Percentiles rank a stretch among this genome's conserved stretches.
Conservation (phyloP, 2,797 vertebrate genomes). For the Scolopax rusticola region DNA sequence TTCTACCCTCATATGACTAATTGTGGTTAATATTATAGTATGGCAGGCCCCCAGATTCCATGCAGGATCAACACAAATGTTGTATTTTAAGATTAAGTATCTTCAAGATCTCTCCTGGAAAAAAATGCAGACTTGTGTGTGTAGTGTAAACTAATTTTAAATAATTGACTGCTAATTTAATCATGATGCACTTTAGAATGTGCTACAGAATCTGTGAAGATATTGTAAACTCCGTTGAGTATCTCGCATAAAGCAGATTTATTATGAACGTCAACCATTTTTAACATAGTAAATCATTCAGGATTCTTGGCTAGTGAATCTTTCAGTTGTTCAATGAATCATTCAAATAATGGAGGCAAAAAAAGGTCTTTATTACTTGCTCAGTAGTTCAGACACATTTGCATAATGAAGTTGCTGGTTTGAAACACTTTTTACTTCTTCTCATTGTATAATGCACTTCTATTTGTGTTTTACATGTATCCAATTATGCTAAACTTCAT, state of each 20-base stretch:
- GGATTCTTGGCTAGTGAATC: background rate
- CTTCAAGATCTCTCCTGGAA: background rate
- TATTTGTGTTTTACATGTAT: background rate
- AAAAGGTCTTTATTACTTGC: background rate
- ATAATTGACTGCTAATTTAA: background rate
- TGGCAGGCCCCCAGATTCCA: background rate
- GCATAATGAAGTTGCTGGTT: background rate
- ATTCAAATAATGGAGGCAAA: background rate
- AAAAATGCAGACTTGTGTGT: background rate
- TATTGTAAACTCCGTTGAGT: background rate
- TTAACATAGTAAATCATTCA: background rate
- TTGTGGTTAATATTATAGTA: fast-evolving
- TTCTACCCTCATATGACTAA: background rate
- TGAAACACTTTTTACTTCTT: background rate
- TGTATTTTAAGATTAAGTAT: background rate
- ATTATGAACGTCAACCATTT: background rate
- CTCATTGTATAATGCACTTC: background rate
- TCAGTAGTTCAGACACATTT: background rate
- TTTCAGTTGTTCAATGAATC: background rate
- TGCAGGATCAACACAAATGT: background rate
- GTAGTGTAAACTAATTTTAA: background rate
- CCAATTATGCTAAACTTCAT: background rate
- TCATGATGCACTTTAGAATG: background rate
- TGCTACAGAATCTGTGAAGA: background rate
- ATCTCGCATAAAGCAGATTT: background rate